These are phyloP conservation scores for Ptychobarbus kaznakovi DNA, from an alignment of 2,797 vertebrate genomes.

Conservation along the genomic window DNA sequence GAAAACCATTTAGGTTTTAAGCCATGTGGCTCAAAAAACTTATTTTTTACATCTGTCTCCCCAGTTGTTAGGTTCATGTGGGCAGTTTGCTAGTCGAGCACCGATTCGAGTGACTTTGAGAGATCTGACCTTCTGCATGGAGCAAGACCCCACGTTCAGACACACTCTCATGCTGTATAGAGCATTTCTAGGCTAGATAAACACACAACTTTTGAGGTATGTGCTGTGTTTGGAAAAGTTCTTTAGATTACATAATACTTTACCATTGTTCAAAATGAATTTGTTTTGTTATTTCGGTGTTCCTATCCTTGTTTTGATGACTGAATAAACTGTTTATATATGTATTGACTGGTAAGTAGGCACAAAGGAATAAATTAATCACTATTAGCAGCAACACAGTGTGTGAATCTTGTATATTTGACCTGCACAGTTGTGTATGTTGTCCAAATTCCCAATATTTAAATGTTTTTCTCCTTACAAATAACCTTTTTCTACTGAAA, in stretches of 20 bases:
- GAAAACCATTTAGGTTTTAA: too few species aligned
- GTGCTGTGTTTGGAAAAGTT: background rate
- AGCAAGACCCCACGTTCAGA: conserved; percentile 85
- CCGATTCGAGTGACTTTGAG: conserved; percentile 86
- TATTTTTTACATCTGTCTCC: background rate
- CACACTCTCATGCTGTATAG: conserved; percentile 87
- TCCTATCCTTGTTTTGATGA: conserved; percentile 13
- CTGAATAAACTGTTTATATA: background rate
- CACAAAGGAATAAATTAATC: background rate
- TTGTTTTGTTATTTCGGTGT: background rate
- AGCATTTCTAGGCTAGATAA: conserved; percentile 81
- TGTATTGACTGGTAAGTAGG: background rate
- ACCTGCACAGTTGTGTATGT: background rate
- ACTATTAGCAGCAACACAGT: background rate
- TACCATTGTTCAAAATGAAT: background rate
- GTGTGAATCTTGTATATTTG: background rate
- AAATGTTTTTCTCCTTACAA: background rate
- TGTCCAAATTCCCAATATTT: background rate
- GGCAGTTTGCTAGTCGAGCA: conserved; percentile 69
- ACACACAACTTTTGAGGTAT: background rate
- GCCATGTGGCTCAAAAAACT: background rate
- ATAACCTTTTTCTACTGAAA: background rate
- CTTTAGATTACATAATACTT: background rate
- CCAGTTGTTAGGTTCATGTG: conserved; percentile 49
- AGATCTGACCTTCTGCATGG: conserved; percentile 94